Conservation (phyloP, 2,888 invertebrate genomes). For the Malthinus seriepunctatus region DNA sequence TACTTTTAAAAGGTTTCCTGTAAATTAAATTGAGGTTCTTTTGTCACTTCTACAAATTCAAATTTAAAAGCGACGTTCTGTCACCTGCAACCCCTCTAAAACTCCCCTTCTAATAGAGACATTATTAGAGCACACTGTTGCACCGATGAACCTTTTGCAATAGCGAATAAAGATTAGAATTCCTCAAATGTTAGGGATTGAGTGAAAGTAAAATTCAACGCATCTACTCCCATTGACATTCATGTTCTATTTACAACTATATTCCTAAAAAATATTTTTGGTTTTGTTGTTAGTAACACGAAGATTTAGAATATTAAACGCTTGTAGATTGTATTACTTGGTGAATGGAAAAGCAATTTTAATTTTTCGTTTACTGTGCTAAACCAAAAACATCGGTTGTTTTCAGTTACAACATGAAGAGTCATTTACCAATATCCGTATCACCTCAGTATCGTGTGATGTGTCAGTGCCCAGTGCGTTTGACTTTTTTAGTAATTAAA, state of each 20-base stretch:
- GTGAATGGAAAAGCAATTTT: too few relatives aligned
- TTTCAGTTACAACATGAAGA: too few relatives aligned
- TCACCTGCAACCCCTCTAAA: slow-evolving; percentile 27
- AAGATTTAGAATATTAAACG: too few relatives aligned
- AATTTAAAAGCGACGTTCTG: neutral
- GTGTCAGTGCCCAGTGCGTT: too few relatives aligned
- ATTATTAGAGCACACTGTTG: slow-evolving; percentile 29
- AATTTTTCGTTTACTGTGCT: too few relatives aligned
- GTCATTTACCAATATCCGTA: too few relatives aligned
- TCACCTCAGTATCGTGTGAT: too few relatives aligned
- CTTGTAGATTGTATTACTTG: too few relatives aligned
- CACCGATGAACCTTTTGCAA: slow-evolving; percentile 29
- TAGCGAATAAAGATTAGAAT: slow-evolving; percentile 33
- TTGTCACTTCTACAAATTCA: neutral
- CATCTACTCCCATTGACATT: slow-evolving; percentile 22
- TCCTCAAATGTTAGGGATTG: slow-evolving; percentile 30
- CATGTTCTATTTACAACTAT: slow-evolving; percentile 10
- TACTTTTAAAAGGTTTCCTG: neutral
- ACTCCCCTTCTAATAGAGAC: slow-evolving; percentile 32
- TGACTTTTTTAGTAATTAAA: too few relatives aligned
- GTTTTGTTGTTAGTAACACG: too few relatives aligned
- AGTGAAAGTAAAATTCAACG: slow-evolving; percentile 23
- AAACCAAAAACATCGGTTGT: too few relatives aligned
- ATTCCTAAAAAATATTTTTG: neutral
- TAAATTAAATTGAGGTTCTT: neutral